phyloP scores from a whole-genome alignment of 2,888 invertebrate genomes.

The Pterostichus madidus region DNA sequence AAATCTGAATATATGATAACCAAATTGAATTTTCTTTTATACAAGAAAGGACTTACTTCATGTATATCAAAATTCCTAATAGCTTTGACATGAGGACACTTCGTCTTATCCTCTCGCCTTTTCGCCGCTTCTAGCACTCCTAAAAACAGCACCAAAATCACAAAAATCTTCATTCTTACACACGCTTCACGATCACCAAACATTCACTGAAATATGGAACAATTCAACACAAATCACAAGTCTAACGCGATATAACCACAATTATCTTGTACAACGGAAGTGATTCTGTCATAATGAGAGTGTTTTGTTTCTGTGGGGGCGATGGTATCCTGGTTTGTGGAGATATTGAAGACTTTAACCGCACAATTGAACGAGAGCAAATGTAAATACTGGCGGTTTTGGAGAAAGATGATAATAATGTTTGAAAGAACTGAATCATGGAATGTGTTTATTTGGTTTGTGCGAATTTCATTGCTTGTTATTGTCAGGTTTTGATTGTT shows the following conservation, averaged over 20 bases:
- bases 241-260: background rate
- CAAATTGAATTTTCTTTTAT: no score
- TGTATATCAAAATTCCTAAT: conserved; percentile 89
- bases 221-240: background rate
- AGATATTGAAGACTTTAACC: background rate
- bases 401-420: no score
- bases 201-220: background rate
- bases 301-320: background rate
- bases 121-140: conserved; percentile 68
- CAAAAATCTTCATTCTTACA: conserved; percentile 6
- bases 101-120: conserved; percentile 82
- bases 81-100: conserved; percentile 88
- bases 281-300: background rate
- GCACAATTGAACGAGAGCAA: no score
- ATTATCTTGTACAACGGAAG: background rate
- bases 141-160: conserved; percentile 27
- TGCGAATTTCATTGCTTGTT: no score
- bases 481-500: no score
- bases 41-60: conserved; percentile 82
- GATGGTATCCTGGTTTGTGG: background rate
- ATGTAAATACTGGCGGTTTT: no score
- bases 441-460: no score
- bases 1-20: no score
- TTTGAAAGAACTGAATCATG: no score
- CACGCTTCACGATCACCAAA: background rate